Evolutionary conservation across 2,797 vertebrate species (phyloP), one percentile per base, ranked within the genome.

Genomic region (Mormyrus proboscirostris): DNA sequence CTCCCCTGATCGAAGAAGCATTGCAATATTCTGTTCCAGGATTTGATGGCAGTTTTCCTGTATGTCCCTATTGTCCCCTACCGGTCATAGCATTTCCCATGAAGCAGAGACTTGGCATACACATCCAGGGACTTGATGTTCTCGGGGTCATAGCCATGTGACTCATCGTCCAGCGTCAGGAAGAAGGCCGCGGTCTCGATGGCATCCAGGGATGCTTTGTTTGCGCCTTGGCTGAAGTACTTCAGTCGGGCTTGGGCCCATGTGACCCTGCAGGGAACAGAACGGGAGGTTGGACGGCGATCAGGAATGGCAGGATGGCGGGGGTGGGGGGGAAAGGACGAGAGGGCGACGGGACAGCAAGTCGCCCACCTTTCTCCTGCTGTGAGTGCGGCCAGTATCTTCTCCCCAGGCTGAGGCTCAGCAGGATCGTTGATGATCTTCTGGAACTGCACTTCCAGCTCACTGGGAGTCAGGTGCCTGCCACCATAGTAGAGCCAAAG

Each of bases 61-160:
- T 59, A 29, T 57, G 7, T 65, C 19, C 8, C 1, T 19, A 2
- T 9, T 87, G 47, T 44, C 33, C 22, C 89, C 2, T 10, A 96
- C 98, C 98, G 97, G 96, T 99, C 96, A 1, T 96, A 97, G 93
- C 98, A 99, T 90, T 95, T 96, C n/a, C 98, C 98, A 0, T 99
- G 98, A 86, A 99, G 96, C 89, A 99, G 94, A 14, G 98, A 97
- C 88, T 99, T 99, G 93, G 97, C 97, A 0, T 98, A 99, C 9
- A 93, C 88, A 89, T 97, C 97, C 49, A 99, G 94, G 6, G 97
- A 98, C 65, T 93, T 92, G 33, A 91, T 93, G 0, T 89, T 93
- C 0, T 93, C 92, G 0, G 94, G 93, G 47, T 94, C 92, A 0
- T 96, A 97, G 90, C 95, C 94, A 1, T 97, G 96, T 0, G 94